Conservation (phyloP, 2,797 vertebrate genomes). For the Peromyscus attwateri region DNA sequence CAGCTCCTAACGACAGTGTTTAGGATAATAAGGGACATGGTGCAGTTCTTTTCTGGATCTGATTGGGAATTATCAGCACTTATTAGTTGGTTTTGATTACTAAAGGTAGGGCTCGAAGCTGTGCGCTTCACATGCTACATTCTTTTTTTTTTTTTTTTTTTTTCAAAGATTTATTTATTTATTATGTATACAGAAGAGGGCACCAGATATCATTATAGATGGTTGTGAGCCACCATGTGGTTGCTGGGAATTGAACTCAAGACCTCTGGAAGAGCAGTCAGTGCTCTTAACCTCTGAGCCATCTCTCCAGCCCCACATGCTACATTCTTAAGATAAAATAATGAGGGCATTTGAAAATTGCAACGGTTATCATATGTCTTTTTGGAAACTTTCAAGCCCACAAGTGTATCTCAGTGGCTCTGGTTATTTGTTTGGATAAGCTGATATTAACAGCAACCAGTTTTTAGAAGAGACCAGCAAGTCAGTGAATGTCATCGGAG, state of each 20-base stretch:
- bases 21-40: background rate
- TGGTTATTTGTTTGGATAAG: slow-evolving; percentile 54
- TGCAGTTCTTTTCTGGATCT: slow-evolving; percentile 30
- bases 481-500: slow-evolving; percentile 14
- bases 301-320: too few species aligned
- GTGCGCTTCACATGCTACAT: background rate
- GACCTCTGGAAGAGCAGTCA: too few species aligned
- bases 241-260: too few species aligned
- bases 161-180: too few species aligned
- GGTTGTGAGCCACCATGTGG: too few species aligned
- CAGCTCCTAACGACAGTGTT: slow-evolving; percentile 19
- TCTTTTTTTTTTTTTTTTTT: too few species aligned
- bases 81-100: background rate
- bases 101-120: background rate
- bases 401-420: background rate
- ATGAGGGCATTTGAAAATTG: background rate
- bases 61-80: slow-evolving; percentile 53
- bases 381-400: slow-evolving; percentile 47
- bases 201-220: too few species aligned
- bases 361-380: slow-evolving; percentile 28
- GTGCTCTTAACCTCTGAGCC: too few species aligned
- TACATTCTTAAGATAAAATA: slow-evolving; percentile 51
- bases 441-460: slow-evolving; percentile 26
- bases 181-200: too few species aligned
- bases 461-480: slow-evolving; percentile 47